phyloP scores from a whole-genome alignment of 1,140 invertebrate species.

The Tribolium madens region DNA sequence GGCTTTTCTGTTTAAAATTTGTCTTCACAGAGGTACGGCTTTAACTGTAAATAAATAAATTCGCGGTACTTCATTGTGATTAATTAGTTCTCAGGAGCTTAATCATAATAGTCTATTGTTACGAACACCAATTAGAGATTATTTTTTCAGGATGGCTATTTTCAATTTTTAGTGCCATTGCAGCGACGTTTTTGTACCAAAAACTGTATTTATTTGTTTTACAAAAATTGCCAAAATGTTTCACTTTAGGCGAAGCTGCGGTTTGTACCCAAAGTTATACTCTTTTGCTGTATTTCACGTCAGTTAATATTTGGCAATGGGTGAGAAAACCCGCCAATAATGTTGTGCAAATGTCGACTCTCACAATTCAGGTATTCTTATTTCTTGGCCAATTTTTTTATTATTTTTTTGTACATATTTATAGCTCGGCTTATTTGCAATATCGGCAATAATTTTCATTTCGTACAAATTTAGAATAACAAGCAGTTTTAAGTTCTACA shows the following conservation, averaged over 20 bases:
- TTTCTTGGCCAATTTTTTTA: not conserved
- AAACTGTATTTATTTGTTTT: not conserved
- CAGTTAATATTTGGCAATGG: not conserved
- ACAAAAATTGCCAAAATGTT: conserved; percentile 25
- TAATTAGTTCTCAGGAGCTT: conserved; percentile 26
- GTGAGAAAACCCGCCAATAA: not conserved
- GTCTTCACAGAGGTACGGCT: conserved; percentile 30
- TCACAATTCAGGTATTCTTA: conserved; percentile 29
- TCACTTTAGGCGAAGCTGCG: conserved; percentile 29
- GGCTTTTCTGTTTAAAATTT: not conserved
- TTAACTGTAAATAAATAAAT: conserved; percentile 13
- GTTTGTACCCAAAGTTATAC: conserved; percentile 20
- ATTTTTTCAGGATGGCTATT: not conserved
- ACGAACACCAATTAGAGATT: not conserved
- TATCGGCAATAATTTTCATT: not conserved
- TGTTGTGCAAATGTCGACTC: conserved; percentile 28
- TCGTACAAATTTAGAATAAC: not conserved
- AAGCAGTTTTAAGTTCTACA: conserved; percentile 13
- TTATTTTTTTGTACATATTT: not conserved
- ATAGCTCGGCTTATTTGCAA: not conserved
- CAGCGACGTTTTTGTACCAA: conserved; percentile 6
- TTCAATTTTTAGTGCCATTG: conserved; percentile 16
- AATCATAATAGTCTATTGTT: conserved; percentile 5
- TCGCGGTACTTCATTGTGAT: not conserved
- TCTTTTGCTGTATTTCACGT: not conserved